Evolutionary conservation across 2,113 vertebrate species (phyloP).

Genomic region (Barbus barbus): DNA sequence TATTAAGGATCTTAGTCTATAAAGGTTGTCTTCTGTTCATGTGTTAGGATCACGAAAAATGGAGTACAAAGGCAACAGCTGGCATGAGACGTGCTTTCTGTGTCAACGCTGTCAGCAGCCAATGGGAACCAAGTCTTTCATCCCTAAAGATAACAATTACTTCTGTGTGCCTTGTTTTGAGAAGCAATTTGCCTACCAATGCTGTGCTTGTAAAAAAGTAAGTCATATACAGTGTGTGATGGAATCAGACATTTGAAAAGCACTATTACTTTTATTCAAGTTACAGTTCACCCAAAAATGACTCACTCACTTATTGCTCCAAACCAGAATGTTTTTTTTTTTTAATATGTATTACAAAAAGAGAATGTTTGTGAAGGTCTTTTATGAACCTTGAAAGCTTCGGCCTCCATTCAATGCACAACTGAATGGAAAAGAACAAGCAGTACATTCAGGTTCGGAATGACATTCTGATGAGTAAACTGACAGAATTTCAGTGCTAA

Average conservation of each 20-base stretch:
- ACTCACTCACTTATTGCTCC: no score
- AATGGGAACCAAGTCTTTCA: conserved; percentile 98
- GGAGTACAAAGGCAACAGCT: conserved; percentile 97
- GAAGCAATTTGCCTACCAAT: conserved; percentile 93
- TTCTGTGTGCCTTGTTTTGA: conserved; percentile 95
- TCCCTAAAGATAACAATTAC: conserved; percentile 91
- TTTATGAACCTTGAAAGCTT: neutral
- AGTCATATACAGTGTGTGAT: conserved; percentile 20
- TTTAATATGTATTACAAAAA: neutral
- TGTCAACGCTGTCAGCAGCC: conserved; percentile 94
- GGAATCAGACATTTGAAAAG: neutral
- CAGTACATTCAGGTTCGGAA: neutral
- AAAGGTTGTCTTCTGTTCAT: conserved; percentile 23
- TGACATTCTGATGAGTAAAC: conserved; percentile 23
- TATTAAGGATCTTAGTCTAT: neutral
- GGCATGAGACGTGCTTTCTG: conserved; percentile 98
- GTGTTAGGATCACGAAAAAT: conserved; percentile 93
- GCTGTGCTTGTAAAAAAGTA: conserved; percentile 95
- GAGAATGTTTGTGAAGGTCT: neutral
- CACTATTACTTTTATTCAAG: neutral
- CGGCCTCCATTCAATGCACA: neutral
- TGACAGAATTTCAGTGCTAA: conserved; percentile 44
- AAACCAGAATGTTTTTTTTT: neutral
- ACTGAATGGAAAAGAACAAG: neutral
- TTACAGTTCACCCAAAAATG: neutral